Conservation (phyloP, 2,888 invertebrate genomes). For the Neelides folsomi region DNA sequence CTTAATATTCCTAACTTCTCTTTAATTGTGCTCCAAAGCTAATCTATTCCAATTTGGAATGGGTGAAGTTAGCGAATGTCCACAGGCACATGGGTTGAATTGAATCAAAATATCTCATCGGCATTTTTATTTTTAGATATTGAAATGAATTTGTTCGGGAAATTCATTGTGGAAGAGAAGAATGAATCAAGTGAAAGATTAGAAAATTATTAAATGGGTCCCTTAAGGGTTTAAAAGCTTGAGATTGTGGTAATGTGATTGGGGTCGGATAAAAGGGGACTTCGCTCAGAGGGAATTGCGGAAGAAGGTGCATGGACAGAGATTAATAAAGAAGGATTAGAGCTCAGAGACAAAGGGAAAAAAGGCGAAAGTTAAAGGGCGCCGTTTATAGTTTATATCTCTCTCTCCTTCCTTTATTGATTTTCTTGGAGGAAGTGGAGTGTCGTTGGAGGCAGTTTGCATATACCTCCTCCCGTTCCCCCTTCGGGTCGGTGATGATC, state of each 20-base stretch:
- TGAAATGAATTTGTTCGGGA: neutral
- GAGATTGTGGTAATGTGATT: neutral
- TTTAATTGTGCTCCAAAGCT: no score
- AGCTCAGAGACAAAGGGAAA: neutral
- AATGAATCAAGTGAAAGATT: neutral
- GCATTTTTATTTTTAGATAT: neutral
- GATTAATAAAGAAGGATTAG: slow-evolving; percentile 3
- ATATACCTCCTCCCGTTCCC: slow-evolving; percentile 3
- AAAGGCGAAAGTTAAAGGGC: neutral
- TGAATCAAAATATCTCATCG: neutral
- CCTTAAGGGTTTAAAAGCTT: no score
- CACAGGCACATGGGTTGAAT: slow-evolving; percentile 1
- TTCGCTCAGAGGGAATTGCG: neutral
- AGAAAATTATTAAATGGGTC: no score
- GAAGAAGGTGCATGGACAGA: slow-evolving; percentile 7
- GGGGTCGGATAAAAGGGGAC: neutral
- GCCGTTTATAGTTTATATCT: neutral
- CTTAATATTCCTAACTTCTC: no score
- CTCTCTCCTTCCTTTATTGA: neutral
- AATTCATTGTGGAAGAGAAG: neutral
- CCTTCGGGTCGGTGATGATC: slow-evolving; percentile 5
- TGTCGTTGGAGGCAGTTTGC: neutral
- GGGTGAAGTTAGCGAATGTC: no score
- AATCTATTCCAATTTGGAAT: no score
- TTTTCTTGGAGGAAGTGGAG: neutral